A percentile compares a stretch with the other conserved stretches of the same genome.
These are phyloP conservation scores for Leuctra nigra DNA, from an alignment of 2,888 invertebrate genomes.

Conservation along the genomic window DNA sequence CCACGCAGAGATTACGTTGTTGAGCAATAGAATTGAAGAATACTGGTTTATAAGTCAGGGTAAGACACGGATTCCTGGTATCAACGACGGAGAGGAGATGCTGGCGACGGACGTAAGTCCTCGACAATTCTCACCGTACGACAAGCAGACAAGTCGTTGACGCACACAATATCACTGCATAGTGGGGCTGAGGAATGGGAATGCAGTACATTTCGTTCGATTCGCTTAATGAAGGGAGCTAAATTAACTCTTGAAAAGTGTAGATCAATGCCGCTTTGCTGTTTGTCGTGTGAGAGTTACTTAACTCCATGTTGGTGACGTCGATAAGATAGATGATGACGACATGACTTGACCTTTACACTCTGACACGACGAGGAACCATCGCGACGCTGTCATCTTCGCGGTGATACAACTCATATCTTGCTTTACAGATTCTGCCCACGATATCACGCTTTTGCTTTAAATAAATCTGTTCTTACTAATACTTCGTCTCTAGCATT, in stretches of 20 bases:
- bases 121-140: slow-evolving; percentile 24
- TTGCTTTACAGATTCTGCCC: too few species aligned
- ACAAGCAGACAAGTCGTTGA: slow-evolving; percentile 10
- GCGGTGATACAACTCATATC: too few species aligned
- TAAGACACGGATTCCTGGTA: slow-evolving; percentile 88
- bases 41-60: slow-evolving; percentile 93
- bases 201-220: not conserved
- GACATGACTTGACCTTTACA: too few species aligned
- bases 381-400: too few species aligned
- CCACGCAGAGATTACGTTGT: slow-evolving; percentile 70
- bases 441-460: too few species aligned
- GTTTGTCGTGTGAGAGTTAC: slow-evolving; percentile 14
- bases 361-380: too few species aligned
- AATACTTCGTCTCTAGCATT: too few species aligned
- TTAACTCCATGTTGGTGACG: slow-evolving; percentile 9
- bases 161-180: not conserved
- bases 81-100: slow-evolving; percentile 91
- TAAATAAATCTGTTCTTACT: too few species aligned
- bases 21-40: slow-evolving; percentile 77
- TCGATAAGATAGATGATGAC: too few species aligned
- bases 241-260: slow-evolving; percentile 2
- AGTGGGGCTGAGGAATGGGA: slow-evolving; percentile 16
- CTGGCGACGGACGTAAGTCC: slow-evolving; percentile 78
- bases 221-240: not conserved
- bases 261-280: slow-evolving; percentile 6